Conservation (phyloP, 2,888 invertebrate genomes). For the Napeogenes sylphis region DNA sequence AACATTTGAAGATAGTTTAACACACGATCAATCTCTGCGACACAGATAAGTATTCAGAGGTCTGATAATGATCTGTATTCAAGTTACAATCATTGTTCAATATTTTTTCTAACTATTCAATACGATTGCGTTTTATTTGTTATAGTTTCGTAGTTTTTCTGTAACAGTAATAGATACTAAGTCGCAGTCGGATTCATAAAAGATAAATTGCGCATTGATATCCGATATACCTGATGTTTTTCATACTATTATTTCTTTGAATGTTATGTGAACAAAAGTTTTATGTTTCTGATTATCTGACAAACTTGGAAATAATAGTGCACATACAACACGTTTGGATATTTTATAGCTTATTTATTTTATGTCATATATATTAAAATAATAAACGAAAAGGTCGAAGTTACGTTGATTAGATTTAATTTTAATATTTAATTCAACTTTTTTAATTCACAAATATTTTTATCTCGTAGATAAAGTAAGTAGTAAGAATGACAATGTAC, state of each 20-base stretch:
- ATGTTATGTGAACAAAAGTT: constrained; percentile 46
- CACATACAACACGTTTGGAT: constrained; percentile 1
- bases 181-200: constrained; percentile 59
- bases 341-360: too few species aligned
- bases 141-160: constrained; percentile 55
- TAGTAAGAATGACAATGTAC: too few species aligned
- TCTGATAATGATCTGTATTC: constrained; percentile 74
- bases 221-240: constrained; percentile 69
- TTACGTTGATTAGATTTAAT: too few species aligned
- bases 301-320: constrained; percentile 20
- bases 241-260: constrained; percentile 44
- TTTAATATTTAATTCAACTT: too few species aligned
- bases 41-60: constrained; percentile 65
- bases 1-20: constrained; percentile 57
- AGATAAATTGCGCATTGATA: constrained; percentile 72
- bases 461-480: too few species aligned
- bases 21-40: constrained; percentile 60
- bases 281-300: constrained; percentile 53
- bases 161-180: constrained; percentile 64
- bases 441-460: too few species aligned
- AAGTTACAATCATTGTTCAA: constrained; percentile 67
- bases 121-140: constrained; percentile 70
- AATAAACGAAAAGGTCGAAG: too few species aligned
- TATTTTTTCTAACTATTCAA: constrained; percentile 56
- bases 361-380: too few species aligned